Base-by-base conservation (phyloP, 2,797 vertebrate genomes). In the Capromys pilorides region DNA sequence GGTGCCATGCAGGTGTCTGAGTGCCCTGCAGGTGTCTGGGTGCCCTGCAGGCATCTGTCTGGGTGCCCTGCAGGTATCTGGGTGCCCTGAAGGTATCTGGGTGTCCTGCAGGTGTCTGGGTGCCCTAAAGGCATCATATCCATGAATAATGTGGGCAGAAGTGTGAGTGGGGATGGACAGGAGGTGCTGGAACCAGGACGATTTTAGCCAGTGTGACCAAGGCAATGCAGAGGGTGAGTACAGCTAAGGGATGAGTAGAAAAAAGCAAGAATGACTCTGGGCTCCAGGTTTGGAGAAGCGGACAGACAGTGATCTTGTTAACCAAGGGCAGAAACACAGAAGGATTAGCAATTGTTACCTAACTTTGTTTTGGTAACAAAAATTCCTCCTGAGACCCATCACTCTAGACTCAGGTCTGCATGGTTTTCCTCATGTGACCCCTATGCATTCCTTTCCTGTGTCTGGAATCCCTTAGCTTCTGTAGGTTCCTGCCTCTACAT, bases 1-100 rank as follows among this genome's bases (percentile, higher is more conserved):
- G 31, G 6, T 66, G 22, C 18, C 1, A 1, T 36, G 21, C 1
- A 67, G 7, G 9, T 10, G 19, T 24, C 19, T 39, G 9, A 4
- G 24, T 71, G 21, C 36, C 22, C 19, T 12, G 8, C 1, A 57
- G 14, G 33, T 21, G 18, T 51, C 19, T 33, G 12, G 28, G 6
- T 33, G 16, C 22, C 1, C 1, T 54, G 45, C 45, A 45, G 28
- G 59, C n/a, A n/a, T n/a, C n/a, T 59, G 21, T 54, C 11, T 64
- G 9, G 0, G 31, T 66, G 64, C 33, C 18, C 5, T 19, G 6
- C 2, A 64, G 4, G 36, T 24, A 10, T 41, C 36, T 41, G 11
- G 4, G 39, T 71, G 21, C 36, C 22, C 19, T 5, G 3, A 1
- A 57, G 14, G 33, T 21, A 12, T 67, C 19, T 33, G 28, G 12